A percentile compares a stretch with the other conserved stretches of the same genome.
phyloP scores from a whole-genome alignment of 2,113 vertebrate species.

The Nematolebias whitei region DNA sequence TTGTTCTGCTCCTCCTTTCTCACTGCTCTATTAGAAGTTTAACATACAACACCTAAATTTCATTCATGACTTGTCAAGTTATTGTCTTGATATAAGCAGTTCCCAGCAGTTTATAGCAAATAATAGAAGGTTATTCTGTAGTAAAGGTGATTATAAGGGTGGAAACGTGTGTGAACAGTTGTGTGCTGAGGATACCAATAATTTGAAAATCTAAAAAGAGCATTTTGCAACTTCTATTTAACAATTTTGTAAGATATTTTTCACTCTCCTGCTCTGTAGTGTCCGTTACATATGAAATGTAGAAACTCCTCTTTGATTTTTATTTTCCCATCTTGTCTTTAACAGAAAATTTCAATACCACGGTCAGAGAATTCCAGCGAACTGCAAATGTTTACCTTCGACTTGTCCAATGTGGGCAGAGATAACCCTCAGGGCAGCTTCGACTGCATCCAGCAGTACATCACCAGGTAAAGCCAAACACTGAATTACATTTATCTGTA shows the following conservation, averaged over 20 bases:
- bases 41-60: background rate
- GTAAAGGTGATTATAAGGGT: no score
- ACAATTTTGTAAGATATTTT: background rate
- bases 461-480: slow-evolving; percentile 87
- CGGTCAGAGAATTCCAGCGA: slow-evolving; percentile 83
- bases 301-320: background rate
- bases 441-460: slow-evolving; percentile 96
- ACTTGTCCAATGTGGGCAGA: slow-evolving; percentile 93
- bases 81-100: slow-evolving; percentile 1
- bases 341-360: slow-evolving; percentile 92
- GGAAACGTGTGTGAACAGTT: no score
- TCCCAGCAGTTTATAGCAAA: background rate
- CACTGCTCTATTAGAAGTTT: background rate
- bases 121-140: slow-evolving; percentile 4
- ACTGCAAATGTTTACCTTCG: slow-evolving; percentile 89
- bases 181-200: no score
- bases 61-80: background rate
- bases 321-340: slow-evolving; percentile 29
- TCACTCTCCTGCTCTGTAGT: background rate
- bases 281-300: background rate
- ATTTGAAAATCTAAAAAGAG: background rate
- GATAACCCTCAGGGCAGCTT: slow-evolving; percentile 97
- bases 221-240: background rate
- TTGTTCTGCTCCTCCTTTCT: background rate
- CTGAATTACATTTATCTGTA: no score